Base-by-base conservation (phyloP, 1,140 invertebrate species). In the Drosophila ohnishii region DNA sequence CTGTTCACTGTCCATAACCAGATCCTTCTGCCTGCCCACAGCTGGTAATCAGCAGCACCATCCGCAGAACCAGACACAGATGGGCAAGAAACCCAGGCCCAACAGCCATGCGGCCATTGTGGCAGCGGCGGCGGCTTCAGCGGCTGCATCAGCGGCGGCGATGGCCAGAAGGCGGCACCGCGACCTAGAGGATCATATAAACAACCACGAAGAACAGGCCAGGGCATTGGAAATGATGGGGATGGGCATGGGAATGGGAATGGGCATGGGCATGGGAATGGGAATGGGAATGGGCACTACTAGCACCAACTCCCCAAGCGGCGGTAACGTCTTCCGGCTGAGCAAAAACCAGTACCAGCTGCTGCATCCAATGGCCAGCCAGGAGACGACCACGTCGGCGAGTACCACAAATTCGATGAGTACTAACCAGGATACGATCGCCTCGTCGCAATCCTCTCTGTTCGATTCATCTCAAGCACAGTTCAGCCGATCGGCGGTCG, bases 401-500 rank as follows among this genome's bases (percentile, higher is more conserved):
- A 37, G 32, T 45, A 30, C 47, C 10, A 9, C 35, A 2, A 53
- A 61, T 40, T 64, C 62, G 5, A 42, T 8, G 30, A 75, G 35
- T 40, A 63, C 48, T 69, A 83, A 75, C 53, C 73, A 80, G 28
- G 63, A 59, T n/a, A 55, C 56, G 78, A 59, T 51, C 1, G 44
- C 48, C 56, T 63, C 71, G 74, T 78, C 79, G 69, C 79, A 76
- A 87, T 53, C 62, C 9, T 32, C 75, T 48, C 16, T 59, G 34
- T 79, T 61, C 62, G 80, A 79, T 57, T 63, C 65, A 35, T 53
- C 83, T 55, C 78, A 83, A 90, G 73, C 76, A 69, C 93, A 98
- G 97, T 98, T 97, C 92, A 97, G 96, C 90, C 94, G 96, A 61
- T 96, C 96, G 22, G 94, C 95, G 64, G 94, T 96, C 16, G 96